Percentiles rank a stretch among this genome's conserved stretches.
These are phyloP conservation scores for Coregonus clupeaformis DNA, from an alignment of 2,113 vertebrate species.

Conservation along the genomic window DNA sequence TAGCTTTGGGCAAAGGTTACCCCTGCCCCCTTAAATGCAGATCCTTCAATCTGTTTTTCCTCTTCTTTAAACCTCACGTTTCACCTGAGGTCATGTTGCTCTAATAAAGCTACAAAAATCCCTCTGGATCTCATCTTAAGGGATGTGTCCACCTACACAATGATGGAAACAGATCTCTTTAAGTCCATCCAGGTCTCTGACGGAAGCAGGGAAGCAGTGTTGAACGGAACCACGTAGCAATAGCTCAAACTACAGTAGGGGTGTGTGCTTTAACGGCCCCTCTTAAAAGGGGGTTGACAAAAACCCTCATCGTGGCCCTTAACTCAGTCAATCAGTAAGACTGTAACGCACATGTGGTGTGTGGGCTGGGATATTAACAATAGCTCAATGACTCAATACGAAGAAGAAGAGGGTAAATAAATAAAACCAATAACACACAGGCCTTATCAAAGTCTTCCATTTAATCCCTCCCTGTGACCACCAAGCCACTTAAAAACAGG, in stretches of 20 bases:
- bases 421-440: conserved; percentile 14
- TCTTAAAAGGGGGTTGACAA: not conserved
- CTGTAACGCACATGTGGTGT: not conserved
- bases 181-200: no score
- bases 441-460: conserved; percentile 38
- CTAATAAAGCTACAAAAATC: no score
- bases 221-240: no score
- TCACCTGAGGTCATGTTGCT: no score
- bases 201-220: no score
- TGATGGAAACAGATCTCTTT: no score
- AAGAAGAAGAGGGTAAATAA: conserved; percentile 16
- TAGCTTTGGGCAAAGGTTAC: not conserved
- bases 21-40: not conserved
- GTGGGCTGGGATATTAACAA: conserved; percentile 13
- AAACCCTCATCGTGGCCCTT: not conserved
- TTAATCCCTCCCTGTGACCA: conserved; percentile 37
- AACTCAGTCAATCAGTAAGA: not conserved
- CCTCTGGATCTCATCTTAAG: no score
- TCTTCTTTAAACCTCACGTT: no score
- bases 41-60: not conserved
- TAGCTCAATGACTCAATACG: conserved; percentile 21
- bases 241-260: no score
- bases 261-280: no score
- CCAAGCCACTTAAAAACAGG: conserved; percentile 52
- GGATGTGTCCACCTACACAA: no score